Conservation (phyloP, 2,113 vertebrate species). For the Danio rerio region DNA sequence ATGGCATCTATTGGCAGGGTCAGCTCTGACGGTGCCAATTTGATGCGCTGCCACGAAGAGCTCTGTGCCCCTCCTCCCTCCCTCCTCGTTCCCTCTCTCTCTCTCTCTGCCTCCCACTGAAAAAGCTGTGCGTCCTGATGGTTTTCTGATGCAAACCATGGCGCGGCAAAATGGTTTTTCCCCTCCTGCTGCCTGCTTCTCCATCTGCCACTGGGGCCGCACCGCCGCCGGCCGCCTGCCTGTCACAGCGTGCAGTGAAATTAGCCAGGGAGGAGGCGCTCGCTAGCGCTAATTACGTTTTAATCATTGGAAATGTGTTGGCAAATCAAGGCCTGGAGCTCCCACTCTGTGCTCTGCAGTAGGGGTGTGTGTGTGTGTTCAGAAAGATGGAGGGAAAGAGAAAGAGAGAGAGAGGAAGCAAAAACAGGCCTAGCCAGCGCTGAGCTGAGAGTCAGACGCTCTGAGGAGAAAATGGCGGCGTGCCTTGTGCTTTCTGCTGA, state of each 20-base stretch:
- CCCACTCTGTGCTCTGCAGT: constrained; percentile 89
- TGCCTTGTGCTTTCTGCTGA: constrained; percentile 29
- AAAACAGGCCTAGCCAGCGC: constrained; percentile 5
- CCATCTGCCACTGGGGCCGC: constrained; percentile 99
- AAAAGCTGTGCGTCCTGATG: constrained; percentile 93
- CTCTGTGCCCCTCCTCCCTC: constrained; percentile 67
- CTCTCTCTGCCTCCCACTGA: constrained; percentile 52
- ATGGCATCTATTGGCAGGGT: constrained; percentile 83
- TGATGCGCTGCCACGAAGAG: constrained; percentile 91
- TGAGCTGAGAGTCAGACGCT: constrained; percentile 4
- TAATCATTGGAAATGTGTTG: constrained; percentile 99
- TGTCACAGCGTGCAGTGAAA: constrained; percentile 99
- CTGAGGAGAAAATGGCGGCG: constrained; percentile 32
- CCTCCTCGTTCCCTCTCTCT: constrained; percentile 57
- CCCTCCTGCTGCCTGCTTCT: constrained; percentile 93
- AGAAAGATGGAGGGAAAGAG: constrained; percentile 41
- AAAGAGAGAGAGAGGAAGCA: neutral
- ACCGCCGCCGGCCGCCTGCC: constrained; percentile 95
- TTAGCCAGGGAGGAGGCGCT: constrained; percentile 99
- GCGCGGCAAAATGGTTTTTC: constrained; percentile 94
- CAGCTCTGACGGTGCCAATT: constrained; percentile 91
- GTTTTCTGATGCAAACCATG: constrained; percentile 98
- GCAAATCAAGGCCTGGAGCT: constrained; percentile 98
- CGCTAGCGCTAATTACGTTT: constrained; percentile 99
- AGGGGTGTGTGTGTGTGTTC: constrained; percentile 74